phyloP scores from a whole-genome alignment of 1,140 invertebrate genomes.

The Scaptodrosophila lebanonensis region DNA sequence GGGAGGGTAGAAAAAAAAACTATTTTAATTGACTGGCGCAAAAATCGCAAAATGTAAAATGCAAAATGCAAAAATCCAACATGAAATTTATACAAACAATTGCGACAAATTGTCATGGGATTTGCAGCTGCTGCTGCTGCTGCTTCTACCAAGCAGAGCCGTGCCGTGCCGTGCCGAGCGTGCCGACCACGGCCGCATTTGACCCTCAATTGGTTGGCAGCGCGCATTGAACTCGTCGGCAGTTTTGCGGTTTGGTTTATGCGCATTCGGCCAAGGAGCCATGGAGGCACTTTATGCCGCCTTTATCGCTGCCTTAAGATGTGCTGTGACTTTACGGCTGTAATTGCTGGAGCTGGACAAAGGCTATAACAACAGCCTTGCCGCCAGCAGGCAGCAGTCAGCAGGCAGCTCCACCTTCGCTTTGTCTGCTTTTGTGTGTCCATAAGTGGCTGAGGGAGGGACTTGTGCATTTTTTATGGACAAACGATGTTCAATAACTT shows the following conservation, averaged over 20 bases:
- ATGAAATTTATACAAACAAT: conserved; percentile 59
- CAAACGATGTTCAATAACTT: conserved; percentile 37
- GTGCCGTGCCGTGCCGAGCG: no score
- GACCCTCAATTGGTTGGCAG: conserved; percentile 53
- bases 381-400: conserved; percentile 32
- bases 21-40: conserved; percentile 66
- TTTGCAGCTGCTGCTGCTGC: conserved; percentile 20
- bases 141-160: no score
- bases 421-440: no score
- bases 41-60: conserved; percentile 12
- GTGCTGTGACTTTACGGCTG: no score
- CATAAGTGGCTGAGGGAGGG: no score
- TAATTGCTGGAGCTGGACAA: conserved; percentile 25
- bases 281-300: no score
- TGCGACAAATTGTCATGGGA: conserved; percentile 75
- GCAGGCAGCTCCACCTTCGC: no score
- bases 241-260: neutral
- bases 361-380: conserved; percentile 8
- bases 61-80: conserved; percentile 53
- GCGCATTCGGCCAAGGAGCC: neutral
- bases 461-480: conserved; percentile 19
- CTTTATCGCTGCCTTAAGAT: conserved; percentile 27
- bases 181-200: conserved; percentile 35
- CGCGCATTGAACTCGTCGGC: conserved; percentile 55
- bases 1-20: no score